phyloP scores from a whole-genome alignment of 2,113 vertebrate genomes.

The Microcebus jonahi region DNA sequence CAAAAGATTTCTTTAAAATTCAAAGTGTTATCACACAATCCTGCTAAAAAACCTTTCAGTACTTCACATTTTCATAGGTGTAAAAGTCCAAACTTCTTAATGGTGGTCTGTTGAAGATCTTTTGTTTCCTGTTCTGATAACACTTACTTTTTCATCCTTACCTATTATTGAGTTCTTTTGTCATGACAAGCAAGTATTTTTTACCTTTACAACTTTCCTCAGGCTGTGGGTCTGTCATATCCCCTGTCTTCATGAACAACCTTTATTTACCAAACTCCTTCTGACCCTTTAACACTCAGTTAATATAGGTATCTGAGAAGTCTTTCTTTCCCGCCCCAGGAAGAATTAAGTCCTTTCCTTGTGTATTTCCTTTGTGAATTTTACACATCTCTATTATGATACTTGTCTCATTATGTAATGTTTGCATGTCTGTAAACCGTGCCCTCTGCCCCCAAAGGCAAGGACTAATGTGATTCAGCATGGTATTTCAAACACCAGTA shows the following conservation, averaged over 20 bases:
- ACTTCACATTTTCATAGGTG: neutral
- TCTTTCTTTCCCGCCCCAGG: neutral
- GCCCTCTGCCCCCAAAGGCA: neutral
- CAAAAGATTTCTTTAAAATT: constrained; percentile 11
- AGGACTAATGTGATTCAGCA: neutral
- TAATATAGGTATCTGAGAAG: neutral
- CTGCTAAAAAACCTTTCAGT: neutral
- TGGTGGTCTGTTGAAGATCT: neutral
- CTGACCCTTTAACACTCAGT: neutral
- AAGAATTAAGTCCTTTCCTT: neutral
- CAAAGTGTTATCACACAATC: neutral
- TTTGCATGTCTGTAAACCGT: neutral
- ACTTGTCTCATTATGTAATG: neutral
- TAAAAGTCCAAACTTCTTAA: constrained; percentile 1
- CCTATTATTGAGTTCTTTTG: neutral
- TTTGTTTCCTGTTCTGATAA: neutral
- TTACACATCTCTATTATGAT: neutral
- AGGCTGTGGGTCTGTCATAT: neutral
- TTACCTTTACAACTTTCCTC: neutral
- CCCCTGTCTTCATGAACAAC: neutral
- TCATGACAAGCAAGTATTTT: neutral
- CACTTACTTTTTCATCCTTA: neutral
- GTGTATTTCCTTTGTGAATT: neutral
- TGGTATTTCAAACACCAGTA: neutral
- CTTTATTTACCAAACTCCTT: neutral